A percentile compares a stretch with the other conserved stretches of the same genome.
Conservation (phyloP, 1,140 invertebrate genomes). For the Pseudomyrmex flavicornis region DNA sequence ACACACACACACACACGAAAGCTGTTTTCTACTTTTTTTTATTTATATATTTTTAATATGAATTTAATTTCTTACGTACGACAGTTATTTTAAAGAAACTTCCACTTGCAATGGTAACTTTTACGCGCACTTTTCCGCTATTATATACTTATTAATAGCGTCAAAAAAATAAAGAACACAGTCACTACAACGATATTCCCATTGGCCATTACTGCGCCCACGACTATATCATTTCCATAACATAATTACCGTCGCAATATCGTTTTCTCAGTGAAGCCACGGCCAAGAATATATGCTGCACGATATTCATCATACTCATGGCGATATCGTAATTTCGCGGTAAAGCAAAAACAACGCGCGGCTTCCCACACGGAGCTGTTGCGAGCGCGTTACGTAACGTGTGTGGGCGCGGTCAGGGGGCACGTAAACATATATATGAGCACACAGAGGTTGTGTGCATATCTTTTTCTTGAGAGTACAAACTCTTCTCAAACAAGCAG, state of each 20-base stretch:
- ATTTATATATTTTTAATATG: too few relatives aligned
- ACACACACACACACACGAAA: too few relatives aligned
- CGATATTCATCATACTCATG: conserved; percentile 16
- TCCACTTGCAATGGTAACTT: too few relatives aligned
- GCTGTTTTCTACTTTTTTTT: too few relatives aligned
- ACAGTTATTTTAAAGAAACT: background rate
- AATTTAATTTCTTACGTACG: too few relatives aligned
- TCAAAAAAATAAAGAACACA: conserved; percentile 14
- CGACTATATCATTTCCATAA: conserved; percentile 28
- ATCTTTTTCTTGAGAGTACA: conserved; percentile 27
- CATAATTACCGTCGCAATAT: conserved; percentile 34
- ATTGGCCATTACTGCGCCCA: conserved; percentile 2
- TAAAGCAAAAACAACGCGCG: conserved; percentile 38
- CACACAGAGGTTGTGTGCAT: background rate
- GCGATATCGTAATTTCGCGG: conserved; percentile 31
- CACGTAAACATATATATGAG: too few relatives aligned
- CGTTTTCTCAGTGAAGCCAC: background rate
- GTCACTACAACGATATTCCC: conserved; percentile 12
- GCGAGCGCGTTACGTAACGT: conserved; percentile 53
- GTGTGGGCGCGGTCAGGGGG: background rate
- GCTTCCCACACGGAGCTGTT: conserved; percentile 35
- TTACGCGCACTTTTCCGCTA: background rate
- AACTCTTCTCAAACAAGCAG: background rate
- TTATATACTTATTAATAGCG: background rate
- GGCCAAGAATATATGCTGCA: background rate